phyloP scores from a whole-genome alignment of 1,140 invertebrate species.

The Zaprionus capensis region DNA sequence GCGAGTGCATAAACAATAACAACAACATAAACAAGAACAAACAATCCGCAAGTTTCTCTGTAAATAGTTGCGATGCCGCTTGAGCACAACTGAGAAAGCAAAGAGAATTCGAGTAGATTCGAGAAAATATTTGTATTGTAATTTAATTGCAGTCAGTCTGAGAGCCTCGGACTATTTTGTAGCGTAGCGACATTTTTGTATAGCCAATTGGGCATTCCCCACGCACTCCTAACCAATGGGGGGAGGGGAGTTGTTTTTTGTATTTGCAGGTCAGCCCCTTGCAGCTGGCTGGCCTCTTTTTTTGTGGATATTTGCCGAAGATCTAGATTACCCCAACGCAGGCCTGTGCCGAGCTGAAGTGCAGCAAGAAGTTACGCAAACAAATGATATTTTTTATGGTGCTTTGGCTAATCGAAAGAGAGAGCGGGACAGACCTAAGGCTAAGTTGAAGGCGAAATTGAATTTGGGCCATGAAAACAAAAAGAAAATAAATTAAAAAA shows the following conservation, averaged over 20 bases:
- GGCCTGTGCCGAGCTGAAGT: slow-evolving; percentile 60
- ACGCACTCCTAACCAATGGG: background rate
- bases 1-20: slow-evolving; percentile 61
- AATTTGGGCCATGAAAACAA: slow-evolving; percentile 66
- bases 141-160: slow-evolving; percentile 69
- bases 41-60: slow-evolving; percentile 62
- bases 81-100: slow-evolving; percentile 2
- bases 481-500: slow-evolving; percentile 22
- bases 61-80: slow-evolving; percentile 54
- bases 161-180: slow-evolving; percentile 48
- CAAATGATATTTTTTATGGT: slow-evolving; percentile 71
- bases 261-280: slow-evolving; percentile 30
- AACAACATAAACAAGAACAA: slow-evolving; percentile 31
- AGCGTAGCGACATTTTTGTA: slow-evolving; percentile 68
- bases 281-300: slow-evolving; percentile 15
- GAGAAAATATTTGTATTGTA: slow-evolving; percentile 74
- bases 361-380: slow-evolving; percentile 43
- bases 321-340: slow-evolving; percentile 32
- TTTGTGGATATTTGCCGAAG: slow-evolving; percentile 22
- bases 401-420: slow-evolving; percentile 52
- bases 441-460: slow-evolving; percentile 65
- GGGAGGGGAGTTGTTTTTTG: slow-evolving; percentile 18
- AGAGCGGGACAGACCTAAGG: slow-evolving; percentile 49
- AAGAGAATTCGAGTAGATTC: slow-evolving; percentile 18
- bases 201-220: slow-evolving; percentile 53